These are phyloP conservation scores for Phenganax stokvisi DNA, from an alignment of 92 coral and sea anemone genomes.

Conservation along the genomic window DNA sequence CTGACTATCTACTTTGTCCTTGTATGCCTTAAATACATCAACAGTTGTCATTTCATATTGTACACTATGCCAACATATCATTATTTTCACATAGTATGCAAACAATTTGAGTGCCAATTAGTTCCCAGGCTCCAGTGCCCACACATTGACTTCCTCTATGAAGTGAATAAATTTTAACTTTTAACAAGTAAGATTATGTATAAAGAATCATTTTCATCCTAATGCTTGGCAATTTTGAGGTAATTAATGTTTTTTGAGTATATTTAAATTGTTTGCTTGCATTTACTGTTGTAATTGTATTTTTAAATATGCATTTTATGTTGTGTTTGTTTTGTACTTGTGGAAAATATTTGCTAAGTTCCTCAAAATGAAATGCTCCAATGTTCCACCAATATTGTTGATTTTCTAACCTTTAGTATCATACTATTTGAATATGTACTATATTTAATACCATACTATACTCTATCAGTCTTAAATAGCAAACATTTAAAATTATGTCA, in stretches of 20 bases:
- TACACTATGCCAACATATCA: background rate
- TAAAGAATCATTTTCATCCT: background rate
- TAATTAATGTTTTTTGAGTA: background rate
- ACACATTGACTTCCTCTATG: background rate
- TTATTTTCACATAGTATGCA: background rate
- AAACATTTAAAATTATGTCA: background rate
- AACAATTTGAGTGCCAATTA: background rate
- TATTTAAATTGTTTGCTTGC: background rate
- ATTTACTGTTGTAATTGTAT: background rate
- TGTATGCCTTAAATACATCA: too few species aligned
- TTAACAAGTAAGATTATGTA: conserved; percentile 12
- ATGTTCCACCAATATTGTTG: too few species aligned
- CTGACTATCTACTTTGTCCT: background rate
- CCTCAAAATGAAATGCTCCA: too few species aligned
- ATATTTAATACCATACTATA: too few species aligned
- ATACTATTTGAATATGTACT: too few species aligned
- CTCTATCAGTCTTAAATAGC: background rate
- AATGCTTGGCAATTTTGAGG: conserved; percentile 21
- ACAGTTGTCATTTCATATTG: background rate
- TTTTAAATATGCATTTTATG: background rate
- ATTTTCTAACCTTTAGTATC: too few species aligned
- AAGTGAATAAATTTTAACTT: background rate
- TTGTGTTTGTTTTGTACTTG: background rate
- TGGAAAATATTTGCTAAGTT: too few species aligned
- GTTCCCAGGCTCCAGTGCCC: conserved; percentile 18